Evolutionary conservation across 92 coral and sea anemone genomes (phyloP).

Genomic region (Palythoa heliodiscus): DNA sequence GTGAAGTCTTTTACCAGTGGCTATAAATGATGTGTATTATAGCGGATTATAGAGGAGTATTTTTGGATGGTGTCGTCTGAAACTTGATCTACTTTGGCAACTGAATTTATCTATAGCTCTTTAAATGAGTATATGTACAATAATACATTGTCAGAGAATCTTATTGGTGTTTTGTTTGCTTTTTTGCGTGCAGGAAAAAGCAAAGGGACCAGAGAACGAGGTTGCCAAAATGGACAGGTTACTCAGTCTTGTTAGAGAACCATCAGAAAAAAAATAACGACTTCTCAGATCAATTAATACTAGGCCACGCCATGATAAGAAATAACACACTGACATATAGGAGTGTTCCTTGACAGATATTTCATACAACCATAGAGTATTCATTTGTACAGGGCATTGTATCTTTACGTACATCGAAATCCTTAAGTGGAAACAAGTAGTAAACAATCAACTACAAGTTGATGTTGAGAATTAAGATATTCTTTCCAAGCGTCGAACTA

Average conservation of each 20-base stretch:
- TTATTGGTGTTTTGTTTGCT: not conserved
- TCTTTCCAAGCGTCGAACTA: too few relatives aligned
- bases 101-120: not conserved
- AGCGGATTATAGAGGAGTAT: too few relatives aligned
- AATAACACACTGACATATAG: not conserved
- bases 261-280: slow-evolving; percentile 74
- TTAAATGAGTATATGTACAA: not conserved
- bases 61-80: too few relatives aligned
- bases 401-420: not conserved
- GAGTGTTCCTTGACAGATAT: not conserved
- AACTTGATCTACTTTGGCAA: not conserved
- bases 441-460: not conserved
- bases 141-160: not conserved
- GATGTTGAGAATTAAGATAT: not conserved
- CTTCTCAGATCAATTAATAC: not conserved
- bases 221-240: slow-evolving; percentile 96
- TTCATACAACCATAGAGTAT: not conserved
- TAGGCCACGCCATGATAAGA: not conserved
- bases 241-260: slow-evolving; percentile 93
- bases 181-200: slow-evolving; percentile 78
- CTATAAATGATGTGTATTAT: too few relatives aligned
- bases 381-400: not conserved
- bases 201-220: slow-evolving; percentile 97
- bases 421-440: not conserved
- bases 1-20: too few relatives aligned